Percentiles rank a stretch among this genome's conserved stretches.
Conservation (phyloP, 2,888 invertebrate species). For the Spisula solida region DNA sequence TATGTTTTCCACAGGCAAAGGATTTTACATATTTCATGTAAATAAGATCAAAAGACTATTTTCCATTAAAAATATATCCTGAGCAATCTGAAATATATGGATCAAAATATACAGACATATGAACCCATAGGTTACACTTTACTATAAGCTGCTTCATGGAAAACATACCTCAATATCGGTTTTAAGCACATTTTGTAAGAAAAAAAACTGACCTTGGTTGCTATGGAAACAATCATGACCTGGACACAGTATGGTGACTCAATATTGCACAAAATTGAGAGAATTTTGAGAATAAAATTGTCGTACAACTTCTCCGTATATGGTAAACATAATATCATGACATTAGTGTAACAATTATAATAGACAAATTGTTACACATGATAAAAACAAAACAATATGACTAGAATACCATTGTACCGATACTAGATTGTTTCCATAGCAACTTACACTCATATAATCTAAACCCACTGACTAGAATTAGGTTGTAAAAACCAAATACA, state of each 20-base stretch:
- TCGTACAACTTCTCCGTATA: conserved; percentile 26
- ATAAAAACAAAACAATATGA: conserved; percentile 40
- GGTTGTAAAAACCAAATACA: conserved; percentile 36
- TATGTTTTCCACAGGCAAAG: conserved; percentile 22
- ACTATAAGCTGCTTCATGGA: conserved; percentile 23
- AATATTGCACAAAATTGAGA: conserved; percentile 49
- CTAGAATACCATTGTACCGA: conserved; percentile 51
- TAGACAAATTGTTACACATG: conserved; percentile 30
- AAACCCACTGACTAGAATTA: conserved; percentile 51
- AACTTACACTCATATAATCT: conserved; percentile 32
- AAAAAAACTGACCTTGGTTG: conserved; percentile 30
- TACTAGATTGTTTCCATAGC: conserved; percentile 34
- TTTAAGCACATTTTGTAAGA: conserved; percentile 40
- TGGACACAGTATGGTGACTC: conserved; percentile 31
- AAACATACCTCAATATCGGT: conserved; percentile 33
- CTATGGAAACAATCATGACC: conserved; percentile 44
- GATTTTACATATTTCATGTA: conserved; percentile 12
- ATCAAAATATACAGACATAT: conserved; percentile 58
- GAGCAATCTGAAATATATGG: conserved; percentile 42
- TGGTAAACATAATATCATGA: conserved; percentile 45
- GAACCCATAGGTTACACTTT: conserved; percentile 33
- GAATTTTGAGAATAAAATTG: conserved; percentile 31
- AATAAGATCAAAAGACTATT: conserved; percentile 24
- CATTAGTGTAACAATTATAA: conserved; percentile 31
- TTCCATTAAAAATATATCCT: conserved; percentile 35